Conservation (phyloP, 2,797 vertebrate species). For the Chelon auratus region DNA sequence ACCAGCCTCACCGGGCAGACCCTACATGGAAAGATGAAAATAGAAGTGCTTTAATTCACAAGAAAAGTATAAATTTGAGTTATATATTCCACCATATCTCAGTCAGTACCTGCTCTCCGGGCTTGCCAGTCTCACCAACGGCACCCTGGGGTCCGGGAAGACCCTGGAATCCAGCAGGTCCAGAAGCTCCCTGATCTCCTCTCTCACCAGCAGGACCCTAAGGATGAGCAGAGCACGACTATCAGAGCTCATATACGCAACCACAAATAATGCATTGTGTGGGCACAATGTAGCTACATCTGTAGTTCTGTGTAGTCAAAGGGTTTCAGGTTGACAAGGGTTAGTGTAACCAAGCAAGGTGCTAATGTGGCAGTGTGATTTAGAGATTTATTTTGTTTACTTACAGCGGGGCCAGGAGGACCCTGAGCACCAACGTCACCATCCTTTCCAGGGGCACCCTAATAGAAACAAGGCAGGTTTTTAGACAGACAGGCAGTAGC, state of each 20-base stretch:
- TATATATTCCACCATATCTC: neutral
- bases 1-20: conserved; percentile 92
- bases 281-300: neutral
- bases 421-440: conserved; percentile 94
- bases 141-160: conserved; percentile 94
- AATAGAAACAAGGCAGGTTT: conserved; percentile 35
- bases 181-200: conserved; percentile 92
- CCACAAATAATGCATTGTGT: neutral
- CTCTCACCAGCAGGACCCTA: conserved; percentile 90
- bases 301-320: neutral
- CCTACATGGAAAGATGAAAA: conserved; percentile 79
- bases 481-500: conserved; percentile 15
- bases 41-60: neutral
- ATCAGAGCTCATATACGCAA: conserved; percentile 6
- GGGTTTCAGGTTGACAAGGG: no score
- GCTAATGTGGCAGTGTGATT: neutral
- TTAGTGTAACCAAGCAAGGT: no score
- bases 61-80: neutral
- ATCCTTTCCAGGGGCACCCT: conserved; percentile 94
- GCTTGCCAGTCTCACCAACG: conserved; percentile 93
- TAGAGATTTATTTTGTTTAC: conserved; percentile 63
- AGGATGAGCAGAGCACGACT: conserved; percentile 10
- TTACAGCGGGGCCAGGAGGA: conserved; percentile 90
- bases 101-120: conserved; percentile 92
- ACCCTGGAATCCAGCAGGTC: conserved; percentile 96